These are phyloP conservation scores for Dreissena polymorpha DNA, from an alignment of 1,140 invertebrate species.

Conservation along the genomic window DNA sequence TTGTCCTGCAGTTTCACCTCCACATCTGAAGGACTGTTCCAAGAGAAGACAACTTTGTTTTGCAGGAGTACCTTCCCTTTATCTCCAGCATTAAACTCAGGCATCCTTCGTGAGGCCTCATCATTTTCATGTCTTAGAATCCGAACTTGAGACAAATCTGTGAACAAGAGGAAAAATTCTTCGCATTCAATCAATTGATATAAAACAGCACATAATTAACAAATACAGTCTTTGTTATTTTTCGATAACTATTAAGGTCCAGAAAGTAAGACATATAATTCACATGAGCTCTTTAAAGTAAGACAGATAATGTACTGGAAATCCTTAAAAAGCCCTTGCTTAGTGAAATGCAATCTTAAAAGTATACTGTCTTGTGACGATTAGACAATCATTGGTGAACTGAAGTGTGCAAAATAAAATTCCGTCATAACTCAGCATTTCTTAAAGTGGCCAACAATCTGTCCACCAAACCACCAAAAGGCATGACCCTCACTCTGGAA, in stretches of 20 bases:
- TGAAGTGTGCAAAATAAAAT: too few species aligned
- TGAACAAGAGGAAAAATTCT: not conserved
- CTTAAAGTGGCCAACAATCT: too few species aligned
- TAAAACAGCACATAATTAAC: not conserved
- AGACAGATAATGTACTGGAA: not conserved
- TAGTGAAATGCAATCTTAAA: too few species aligned
- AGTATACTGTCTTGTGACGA: too few species aligned
- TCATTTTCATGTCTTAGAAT: constrained; percentile 82
- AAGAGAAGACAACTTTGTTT: constrained; percentile 81
- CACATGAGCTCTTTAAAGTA: not conserved
- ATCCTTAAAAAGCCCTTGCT: too few species aligned
- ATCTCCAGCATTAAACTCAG: constrained; percentile 83
- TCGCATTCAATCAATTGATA: not conserved
- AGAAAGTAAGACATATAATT: not conserved
- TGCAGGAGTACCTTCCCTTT: constrained; percentile 83
- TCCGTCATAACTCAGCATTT: too few species aligned
- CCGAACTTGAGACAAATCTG: constrained; percentile 16
- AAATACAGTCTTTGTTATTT: not conserved
- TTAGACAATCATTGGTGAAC: too few species aligned
- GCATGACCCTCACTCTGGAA: too few species aligned
- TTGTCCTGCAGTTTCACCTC: constrained; percentile 35
- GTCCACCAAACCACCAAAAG: too few species aligned
- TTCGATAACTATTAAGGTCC: not conserved
- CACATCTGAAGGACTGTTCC: constrained; percentile 32
- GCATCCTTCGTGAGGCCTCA: constrained; percentile 88